Evolutionary conservation across 2,797 vertebrate genomes (phyloP).

Genomic region (Anniella stebbinsi): DNA sequence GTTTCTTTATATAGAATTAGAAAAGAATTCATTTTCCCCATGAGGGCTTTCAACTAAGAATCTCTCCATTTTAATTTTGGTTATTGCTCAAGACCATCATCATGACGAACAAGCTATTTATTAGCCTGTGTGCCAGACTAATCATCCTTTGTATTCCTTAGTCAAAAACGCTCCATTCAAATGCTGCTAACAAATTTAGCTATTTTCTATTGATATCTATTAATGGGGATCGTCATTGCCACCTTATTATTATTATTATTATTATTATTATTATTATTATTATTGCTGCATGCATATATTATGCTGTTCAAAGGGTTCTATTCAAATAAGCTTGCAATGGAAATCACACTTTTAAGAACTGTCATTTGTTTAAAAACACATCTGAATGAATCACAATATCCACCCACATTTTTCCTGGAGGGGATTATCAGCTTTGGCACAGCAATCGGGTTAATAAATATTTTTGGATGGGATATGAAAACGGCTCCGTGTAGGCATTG

Average conservation of each 20-base stretch:
- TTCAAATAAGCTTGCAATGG: conserved; percentile 60
- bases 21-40: conserved; percentile 69
- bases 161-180: conserved; percentile 43
- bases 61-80: conserved; percentile 60
- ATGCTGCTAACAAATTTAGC: conserved; percentile 50
- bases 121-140: conserved; percentile 29
- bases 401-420: background rate
- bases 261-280: too few relatives aligned
- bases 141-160: conserved; percentile 60
- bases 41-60: conserved; percentile 57
- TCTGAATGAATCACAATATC: background rate
- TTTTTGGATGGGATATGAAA: background rate
- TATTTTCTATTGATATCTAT: conserved; percentile 55
- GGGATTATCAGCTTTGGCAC: background rate
- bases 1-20: conserved; percentile 68
- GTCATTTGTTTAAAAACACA: conserved; percentile 13
- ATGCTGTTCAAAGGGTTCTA: conserved; percentile 58
- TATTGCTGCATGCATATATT: conserved; percentile 36
- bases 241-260: too few relatives aligned
- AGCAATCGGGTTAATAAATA: background rate
- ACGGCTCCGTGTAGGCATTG: background rate
- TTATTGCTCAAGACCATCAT: conserved; percentile 67
- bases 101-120: conserved; percentile 63
- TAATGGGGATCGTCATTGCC: conserved; percentile 49
- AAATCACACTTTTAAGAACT: conserved; percentile 46